These are phyloP conservation scores for Drosophila atripex DNA, from an alignment of 2,888 invertebrate genomes.

Conservation along the genomic window DNA sequence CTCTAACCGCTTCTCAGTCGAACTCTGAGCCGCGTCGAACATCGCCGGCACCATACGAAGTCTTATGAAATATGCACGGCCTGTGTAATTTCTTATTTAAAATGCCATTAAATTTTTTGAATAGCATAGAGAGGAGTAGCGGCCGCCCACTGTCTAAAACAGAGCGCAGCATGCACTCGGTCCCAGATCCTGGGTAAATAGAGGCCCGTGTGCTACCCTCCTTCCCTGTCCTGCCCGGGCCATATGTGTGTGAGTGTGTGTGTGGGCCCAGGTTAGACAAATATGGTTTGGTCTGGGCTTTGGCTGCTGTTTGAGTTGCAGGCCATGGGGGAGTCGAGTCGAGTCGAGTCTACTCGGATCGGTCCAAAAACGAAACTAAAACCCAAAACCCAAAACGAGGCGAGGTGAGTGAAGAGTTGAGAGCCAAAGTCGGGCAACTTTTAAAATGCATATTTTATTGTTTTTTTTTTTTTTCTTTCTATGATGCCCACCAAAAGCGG, in stretches of 20 bases:
- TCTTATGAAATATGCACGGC: constrained; percentile 83
- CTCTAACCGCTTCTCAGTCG: constrained; percentile 41
- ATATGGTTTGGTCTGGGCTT: constrained; percentile 69
- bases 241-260: constrained; percentile 40
- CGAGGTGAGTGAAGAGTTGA: constrained; percentile 20
- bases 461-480: constrained; percentile 44
- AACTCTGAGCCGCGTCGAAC: constrained; percentile 75
- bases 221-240: constrained; percentile 8
- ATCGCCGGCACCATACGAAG: constrained; percentile 68
- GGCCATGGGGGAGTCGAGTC: constrained; percentile 66
- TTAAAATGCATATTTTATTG: constrained; percentile 78
- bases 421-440: constrained; percentile 60
- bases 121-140: constrained; percentile 71
- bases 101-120: constrained; percentile 84
- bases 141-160: constrained; percentile 60
- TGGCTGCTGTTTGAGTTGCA: constrained; percentile 70
- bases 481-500: background rate
- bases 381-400: constrained; percentile 10
- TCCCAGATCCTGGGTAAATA: constrained; percentile 60
- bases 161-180: constrained; percentile 75
- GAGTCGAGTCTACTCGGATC: constrained; percentile 34
- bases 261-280: constrained; percentile 74
- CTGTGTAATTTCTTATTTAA: constrained; percentile 84
- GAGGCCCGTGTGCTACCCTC: constrained; percentile 44
- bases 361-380: constrained; percentile 26